Percentiles rank a stretch among this genome's conserved stretches.
Evolutionary conservation across 2,113 vertebrate genomes (phyloP).

Genomic region (Balaeniceps rex): DNA sequence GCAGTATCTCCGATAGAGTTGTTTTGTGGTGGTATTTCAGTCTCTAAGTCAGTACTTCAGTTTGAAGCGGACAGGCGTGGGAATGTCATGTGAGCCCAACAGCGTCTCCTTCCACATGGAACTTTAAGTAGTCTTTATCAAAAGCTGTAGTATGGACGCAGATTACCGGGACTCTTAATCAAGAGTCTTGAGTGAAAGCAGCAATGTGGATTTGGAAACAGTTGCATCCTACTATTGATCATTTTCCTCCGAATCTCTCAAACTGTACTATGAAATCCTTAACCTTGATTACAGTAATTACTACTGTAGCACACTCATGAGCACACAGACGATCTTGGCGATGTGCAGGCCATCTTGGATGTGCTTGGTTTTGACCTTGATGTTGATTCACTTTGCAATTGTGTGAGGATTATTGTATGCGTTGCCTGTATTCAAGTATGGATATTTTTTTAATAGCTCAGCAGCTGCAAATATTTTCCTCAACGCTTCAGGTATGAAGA

Average conservation of each 20-base stretch:
- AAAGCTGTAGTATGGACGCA: background rate
- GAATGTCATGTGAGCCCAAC: background rate
- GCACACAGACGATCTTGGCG: background rate
- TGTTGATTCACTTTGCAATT: background rate
- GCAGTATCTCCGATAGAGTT: background rate
- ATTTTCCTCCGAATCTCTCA: background rate
- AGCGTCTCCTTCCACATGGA: background rate
- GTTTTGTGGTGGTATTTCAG: background rate
- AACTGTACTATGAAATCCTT: background rate
- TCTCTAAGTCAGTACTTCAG: background rate
- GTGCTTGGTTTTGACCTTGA: background rate
- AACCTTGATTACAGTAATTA: background rate
- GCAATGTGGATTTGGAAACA: background rate
- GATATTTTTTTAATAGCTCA: background rate
- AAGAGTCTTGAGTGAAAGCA: background rate
- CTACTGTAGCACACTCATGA: background rate
- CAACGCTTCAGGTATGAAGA: background rate
- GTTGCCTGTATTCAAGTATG: background rate
- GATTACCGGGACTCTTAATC: background rate
- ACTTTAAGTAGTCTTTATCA: background rate
- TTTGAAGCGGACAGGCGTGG: accelerated
- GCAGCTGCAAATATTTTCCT: background rate
- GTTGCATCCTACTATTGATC: background rate
- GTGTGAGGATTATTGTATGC: background rate
- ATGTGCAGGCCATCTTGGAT: background rate